Base-by-base conservation (phyloP, 2,888 invertebrate species). In the Lycia hirtaria region DNA sequence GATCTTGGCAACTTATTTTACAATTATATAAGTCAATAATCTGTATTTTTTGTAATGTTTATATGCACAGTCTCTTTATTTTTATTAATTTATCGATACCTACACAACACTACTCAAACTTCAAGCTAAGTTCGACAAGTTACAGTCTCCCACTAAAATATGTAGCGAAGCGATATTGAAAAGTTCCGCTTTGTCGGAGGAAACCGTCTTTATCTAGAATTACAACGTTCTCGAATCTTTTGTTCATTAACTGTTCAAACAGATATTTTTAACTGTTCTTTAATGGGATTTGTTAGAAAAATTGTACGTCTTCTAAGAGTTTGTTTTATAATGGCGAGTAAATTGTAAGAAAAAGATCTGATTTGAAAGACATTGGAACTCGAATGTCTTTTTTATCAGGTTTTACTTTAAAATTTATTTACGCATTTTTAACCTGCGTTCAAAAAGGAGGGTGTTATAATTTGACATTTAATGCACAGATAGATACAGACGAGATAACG, bases 81-180 rank as follows among this genome's bases (percentile, higher is more conserved):
- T 1, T 7, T 45, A 12, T 10, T 14, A 57, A 17, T 37, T 20
- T 12, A 60, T 62, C 65, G 60, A 56, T 22, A 26, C 2, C 5
- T n/a, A 17, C 59, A 49, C 82, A 71, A 24, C 77, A 57, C 79
- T 76, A 71, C 28, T 20, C n/a, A 24, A 59, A 61, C 58, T 66
- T 67, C 67, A 65, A 83, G 83, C 78, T 80, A 85, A 86, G 82
- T 88, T 88, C 80, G 84, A 87, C 85, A 88, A 87, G 86, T 87
- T 83, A 81, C 83, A 81, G 80, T 81, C 81, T 81, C 70, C 74
- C 77, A 83, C 86, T 88, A 87, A 88, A 88, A 88, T 88, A 88
- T 88, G 88, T 88, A 88, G 88, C 87, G 88, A 81, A 84, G 85
- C 87, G 78, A 82, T 86, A 88, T 88, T 87, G 87, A 85, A 87